Base-by-base conservation (phyloP, 2,888 invertebrate genomes). In the Heteromurus nitidus region DNA sequence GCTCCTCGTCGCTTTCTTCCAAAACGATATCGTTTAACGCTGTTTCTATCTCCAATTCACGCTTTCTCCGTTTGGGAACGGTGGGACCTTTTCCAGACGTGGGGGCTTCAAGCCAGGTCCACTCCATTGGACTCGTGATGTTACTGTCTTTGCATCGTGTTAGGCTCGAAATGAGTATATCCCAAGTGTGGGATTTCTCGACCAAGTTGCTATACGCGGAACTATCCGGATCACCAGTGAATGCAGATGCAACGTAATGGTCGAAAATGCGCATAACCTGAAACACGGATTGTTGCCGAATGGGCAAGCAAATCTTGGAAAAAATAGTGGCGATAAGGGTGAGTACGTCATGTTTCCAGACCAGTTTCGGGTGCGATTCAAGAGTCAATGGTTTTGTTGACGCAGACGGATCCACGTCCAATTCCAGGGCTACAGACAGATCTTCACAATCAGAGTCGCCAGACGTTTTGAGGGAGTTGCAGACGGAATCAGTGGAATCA, bases 301-400 rank as follows among this genome's bases (percentile, higher is more conserved):
- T 72, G 1, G 79, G 79, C 13, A 72, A 3, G 24, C 79, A 79
- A 30, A 79, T 79, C 58, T 65, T 79, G 13, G 72, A 55, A 65
- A 79, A 79, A 13, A 79, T 72, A n/a, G 1, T 42, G 0, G 55
- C 79, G 3, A 79, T 22, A 9, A 65, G 7, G 0, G 16, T 7
- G 9, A 79, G 72, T 7, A 72, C 50, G 0, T 79, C 72, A 30
- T 67, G 58, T 36, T 79, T 79, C 79, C 79, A 79, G 36, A 47
- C 24, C 1, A 77, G 70, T 9, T 9, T 20, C n/a, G 30, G 53
- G 53, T 62, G 9, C 24, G 69, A 9, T 16, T 44, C 60, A 58
- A 67, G 31, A 1, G 53, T 1, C 24, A 2, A 20, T 9, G 53
- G 3, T 67, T 16, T 24, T 26, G 67, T 3, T 7, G 67, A 3